These are phyloP conservation scores for Trichomycterus rosablanca DNA, from an alignment of 2,113 vertebrate genomes.

Conservation along the genomic window DNA sequence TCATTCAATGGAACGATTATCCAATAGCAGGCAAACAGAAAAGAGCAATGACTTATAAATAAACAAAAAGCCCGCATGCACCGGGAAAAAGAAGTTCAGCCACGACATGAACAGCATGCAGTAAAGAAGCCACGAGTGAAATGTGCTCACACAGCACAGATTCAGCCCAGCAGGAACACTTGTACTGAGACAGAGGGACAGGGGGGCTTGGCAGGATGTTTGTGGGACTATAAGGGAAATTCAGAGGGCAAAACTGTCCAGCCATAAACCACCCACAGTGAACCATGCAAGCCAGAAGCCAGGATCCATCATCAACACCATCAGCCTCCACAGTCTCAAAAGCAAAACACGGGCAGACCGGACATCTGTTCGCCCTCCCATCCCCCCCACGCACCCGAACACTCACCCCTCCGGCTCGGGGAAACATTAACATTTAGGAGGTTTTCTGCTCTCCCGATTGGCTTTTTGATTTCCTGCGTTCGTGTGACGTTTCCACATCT, in stretches of 20 bases:
- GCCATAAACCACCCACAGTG: constrained; percentile 32
- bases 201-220: not conserved
- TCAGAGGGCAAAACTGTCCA: not conserved
- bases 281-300: constrained; percentile 53
- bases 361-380: constrained; percentile 54
- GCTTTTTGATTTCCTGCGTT: constrained; percentile 96
- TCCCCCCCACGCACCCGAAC: constrained; percentile 52
- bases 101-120: constrained; percentile 1
- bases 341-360: constrained; percentile 51
- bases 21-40: not conserved
- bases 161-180: no score
- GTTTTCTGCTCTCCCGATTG: constrained; percentile 92
- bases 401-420: constrained; percentile 72
- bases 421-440: constrained; percentile 86
- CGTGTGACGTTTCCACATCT: constrained; percentile 93
- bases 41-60: no score
- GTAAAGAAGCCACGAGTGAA: not conserved
- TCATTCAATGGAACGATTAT: no score
- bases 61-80: constrained; percentile 1
- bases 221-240: not conserved
- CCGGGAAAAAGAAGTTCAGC: constrained; percentile 2
- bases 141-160: not conserved
- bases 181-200: constrained; percentile 13
- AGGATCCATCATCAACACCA: constrained; percentile 40
- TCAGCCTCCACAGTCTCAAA: no score